These are phyloP conservation scores for Pyralis farinalis DNA, from an alignment of 2,888 invertebrate genomes.

Conservation along the genomic window DNA sequence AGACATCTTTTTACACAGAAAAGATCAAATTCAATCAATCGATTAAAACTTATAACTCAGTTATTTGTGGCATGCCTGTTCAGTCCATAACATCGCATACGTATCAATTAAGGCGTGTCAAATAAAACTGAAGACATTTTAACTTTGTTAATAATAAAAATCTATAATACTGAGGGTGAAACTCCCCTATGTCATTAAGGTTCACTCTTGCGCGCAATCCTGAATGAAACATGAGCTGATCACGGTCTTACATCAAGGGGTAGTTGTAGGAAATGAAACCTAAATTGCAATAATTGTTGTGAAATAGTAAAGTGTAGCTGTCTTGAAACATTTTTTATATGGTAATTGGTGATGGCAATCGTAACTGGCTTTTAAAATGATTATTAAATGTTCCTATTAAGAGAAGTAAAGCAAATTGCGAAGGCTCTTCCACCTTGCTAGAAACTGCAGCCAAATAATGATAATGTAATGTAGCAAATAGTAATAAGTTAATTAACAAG, in stretches of 20 bases:
- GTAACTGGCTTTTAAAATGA: too few relatives aligned
- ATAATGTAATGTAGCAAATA: too few relatives aligned
- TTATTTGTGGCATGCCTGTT: not conserved
- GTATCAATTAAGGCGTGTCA: conserved; percentile 32
- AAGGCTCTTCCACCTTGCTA: too few relatives aligned
- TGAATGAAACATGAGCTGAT: conserved; percentile 67
- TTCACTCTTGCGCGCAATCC: conserved; percentile 50
- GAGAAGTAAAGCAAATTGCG: too few relatives aligned
- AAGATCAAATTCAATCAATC: not conserved
- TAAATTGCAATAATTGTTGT: conserved; percentile 52
- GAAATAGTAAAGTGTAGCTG: conserved; percentile 9
- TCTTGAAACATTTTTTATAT: not conserved
- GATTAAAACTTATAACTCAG: not conserved
- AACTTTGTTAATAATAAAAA: conserved; percentile 30
- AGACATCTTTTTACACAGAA: too few relatives aligned
- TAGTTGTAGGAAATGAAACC: conserved; percentile 52
- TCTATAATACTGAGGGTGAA: conserved; percentile 11
- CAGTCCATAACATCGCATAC: not conserved
- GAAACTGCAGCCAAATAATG: too few relatives aligned
- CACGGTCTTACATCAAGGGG: conserved; percentile 49
- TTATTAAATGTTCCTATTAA: too few relatives aligned
- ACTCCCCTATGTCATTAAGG: conserved; percentile 45
- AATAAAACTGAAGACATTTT: conserved; percentile 31
- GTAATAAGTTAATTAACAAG: too few relatives aligned
- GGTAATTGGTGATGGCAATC: not conserved